phyloP scores from a whole-genome alignment of 2,888 invertebrate genomes.

The Coenonympha arcania region DNA sequence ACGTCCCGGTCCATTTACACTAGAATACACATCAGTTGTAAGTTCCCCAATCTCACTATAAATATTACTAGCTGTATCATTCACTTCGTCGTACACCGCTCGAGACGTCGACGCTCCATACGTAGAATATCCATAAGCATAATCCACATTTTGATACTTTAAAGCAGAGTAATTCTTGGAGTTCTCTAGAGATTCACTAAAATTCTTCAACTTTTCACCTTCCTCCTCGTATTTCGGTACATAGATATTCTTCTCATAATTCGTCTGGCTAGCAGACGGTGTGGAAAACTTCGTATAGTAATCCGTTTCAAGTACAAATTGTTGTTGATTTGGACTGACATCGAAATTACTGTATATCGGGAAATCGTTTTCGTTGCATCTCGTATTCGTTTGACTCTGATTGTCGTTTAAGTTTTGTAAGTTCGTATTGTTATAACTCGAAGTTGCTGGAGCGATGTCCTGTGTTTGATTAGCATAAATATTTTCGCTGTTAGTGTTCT shows the following conservation, averaged over 20 bases:
- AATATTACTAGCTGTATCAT: constrained; percentile 54
- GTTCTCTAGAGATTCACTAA: constrained; percentile 57
- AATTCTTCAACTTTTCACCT: constrained; percentile 54
- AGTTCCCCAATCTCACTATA: constrained; percentile 59
- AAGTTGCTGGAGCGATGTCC: constrained; percentile 36
- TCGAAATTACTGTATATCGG: constrained; percentile 58
- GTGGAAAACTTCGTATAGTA: constrained; percentile 63
- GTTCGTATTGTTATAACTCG: constrained; percentile 31
- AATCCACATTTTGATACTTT: constrained; percentile 60
- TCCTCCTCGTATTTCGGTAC: constrained; percentile 57
- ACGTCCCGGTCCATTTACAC: constrained; percentile 29
- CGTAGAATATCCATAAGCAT: constrained; percentile 33
- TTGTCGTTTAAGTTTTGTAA: too few relatives aligned
- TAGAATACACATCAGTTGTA: constrained; percentile 6
- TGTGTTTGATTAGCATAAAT: constrained; percentile 48
- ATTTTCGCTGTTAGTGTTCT: constrained; percentile 54
- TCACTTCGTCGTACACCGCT: constrained; percentile 56
- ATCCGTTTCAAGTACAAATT: constrained; percentile 61
- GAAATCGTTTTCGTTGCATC: constrained; percentile 42
- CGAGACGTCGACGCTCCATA: constrained; percentile 39
- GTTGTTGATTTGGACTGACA: constrained; percentile 49
- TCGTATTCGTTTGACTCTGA: constrained; percentile 27
- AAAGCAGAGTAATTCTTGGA: constrained; percentile 63
- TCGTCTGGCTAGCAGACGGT: constrained; percentile 38
- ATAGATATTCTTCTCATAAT: constrained; percentile 65